Evolutionary conservation across 2,113 vertebrate genomes (phyloP).

Genomic region (Leptodactylus fuscus): DNA sequence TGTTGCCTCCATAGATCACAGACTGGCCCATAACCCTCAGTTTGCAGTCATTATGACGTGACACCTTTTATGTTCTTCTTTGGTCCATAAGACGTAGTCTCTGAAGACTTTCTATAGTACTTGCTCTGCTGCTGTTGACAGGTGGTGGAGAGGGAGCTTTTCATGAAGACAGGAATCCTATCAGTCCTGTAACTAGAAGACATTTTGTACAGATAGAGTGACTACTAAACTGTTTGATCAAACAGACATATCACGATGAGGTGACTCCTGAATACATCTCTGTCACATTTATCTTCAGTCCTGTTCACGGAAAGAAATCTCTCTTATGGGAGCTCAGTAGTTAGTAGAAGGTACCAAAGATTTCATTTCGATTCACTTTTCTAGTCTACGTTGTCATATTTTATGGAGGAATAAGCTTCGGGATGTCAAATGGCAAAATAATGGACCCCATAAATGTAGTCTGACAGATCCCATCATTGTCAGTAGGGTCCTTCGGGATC

Average conservation of each 20-base stretch:
- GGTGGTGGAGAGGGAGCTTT: background rate
- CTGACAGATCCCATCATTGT: too few species aligned
- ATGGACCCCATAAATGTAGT: too few species aligned
- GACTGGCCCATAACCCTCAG: background rate
- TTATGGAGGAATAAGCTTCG: too few species aligned
- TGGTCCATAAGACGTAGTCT: slow-evolving; percentile 8
- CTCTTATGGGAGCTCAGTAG: background rate
- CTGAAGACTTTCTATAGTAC: background rate
- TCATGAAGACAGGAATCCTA: slow-evolving; percentile 1
- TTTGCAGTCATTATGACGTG: background rate
- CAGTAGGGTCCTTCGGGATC: too few species aligned
- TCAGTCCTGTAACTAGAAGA: slow-evolving; percentile 28
- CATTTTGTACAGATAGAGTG: background rate
- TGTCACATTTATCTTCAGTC: slow-evolving; percentile 22
- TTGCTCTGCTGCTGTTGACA: slow-evolving; percentile 1
- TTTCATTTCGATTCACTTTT: background rate
- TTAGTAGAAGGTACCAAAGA: too few species aligned
- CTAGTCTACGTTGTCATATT: too few species aligned
- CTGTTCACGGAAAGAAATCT: slow-evolving; percentile 13
- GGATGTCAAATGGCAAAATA: too few species aligned
- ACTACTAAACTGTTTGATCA: slow-evolving; percentile 27
- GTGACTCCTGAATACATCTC: background rate
- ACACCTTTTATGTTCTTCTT: background rate
- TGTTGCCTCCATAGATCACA: background rate
- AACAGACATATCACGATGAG: background rate